These are phyloP conservation scores for Hippocampus mohnikei DNA, from an alignment of 2,113 vertebrate species.

Conservation along the genomic window DNA sequence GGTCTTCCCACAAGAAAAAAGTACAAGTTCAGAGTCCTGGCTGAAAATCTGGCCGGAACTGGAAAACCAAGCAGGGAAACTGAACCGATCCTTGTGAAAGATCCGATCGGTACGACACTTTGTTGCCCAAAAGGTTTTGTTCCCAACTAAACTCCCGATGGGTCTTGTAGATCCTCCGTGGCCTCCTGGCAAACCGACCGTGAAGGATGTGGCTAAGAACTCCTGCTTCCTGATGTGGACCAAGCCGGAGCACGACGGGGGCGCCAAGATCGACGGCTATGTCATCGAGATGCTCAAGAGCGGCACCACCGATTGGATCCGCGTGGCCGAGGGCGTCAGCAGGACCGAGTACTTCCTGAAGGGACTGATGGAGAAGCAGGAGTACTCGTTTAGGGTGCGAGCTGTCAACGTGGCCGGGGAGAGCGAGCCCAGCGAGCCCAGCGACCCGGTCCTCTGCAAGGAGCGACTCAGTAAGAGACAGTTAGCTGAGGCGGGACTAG, in stretches of 20 bases:
- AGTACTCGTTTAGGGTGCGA: conserved; percentile 93
- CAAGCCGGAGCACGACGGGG: conserved; percentile 95
- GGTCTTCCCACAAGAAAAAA: conserved; percentile 97
- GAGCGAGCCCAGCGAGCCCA: conserved; percentile 95
- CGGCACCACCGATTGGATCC: conserved; percentile 92
- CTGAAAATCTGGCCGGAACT: conserved; percentile 95
- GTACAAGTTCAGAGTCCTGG: conserved; percentile 95
- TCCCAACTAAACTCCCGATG: neutral
- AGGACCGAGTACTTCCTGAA: conserved; percentile 83
- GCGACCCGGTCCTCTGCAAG: conserved; percentile 92
- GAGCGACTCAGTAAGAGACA: conserved; percentile 91
- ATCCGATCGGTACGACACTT: conserved; percentile 86
- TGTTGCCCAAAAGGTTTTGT: neutral
- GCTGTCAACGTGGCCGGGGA: conserved; percentile 92
- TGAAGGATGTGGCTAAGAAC: conserved; percentile 90
- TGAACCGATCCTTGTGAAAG: conserved; percentile 90
- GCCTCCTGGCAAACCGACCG: conserved; percentile 91
- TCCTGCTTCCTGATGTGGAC: conserved; percentile 87
- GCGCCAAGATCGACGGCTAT: conserved; percentile 94
- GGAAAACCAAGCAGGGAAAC: conserved; percentile 95
- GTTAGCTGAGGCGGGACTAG: neutral
- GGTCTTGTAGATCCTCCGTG: conserved; percentile 87
- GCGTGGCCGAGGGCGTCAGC: conserved; percentile 84
- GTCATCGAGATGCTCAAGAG: conserved; percentile 92
- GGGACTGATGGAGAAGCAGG: conserved; percentile 95